These are phyloP conservation scores for Coelopa pilipes DNA, from an alignment of 2,888 invertebrate genomes.

Conservation along the genomic window DNA sequence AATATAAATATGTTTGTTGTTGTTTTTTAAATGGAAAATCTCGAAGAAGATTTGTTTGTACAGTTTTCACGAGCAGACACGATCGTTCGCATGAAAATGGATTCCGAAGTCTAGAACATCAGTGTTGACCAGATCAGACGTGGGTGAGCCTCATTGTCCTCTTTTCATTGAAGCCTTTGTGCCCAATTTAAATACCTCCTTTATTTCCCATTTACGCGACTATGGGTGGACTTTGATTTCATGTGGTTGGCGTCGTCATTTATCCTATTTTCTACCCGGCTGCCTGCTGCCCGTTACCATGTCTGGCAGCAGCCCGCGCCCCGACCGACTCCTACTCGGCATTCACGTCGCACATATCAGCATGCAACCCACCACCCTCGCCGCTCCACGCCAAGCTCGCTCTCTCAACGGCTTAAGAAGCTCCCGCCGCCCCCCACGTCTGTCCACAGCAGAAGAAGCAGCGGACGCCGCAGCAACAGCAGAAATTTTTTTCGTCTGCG, in stretches of 20 bases:
- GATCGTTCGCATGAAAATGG: no score
- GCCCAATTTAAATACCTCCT: no score
- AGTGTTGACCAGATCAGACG: no score
- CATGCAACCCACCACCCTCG: not conserved
- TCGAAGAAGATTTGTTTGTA: not conserved
- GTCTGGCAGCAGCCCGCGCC: no score
- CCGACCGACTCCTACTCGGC: not conserved
- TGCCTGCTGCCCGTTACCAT: not conserved
- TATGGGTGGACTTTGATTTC: not conserved
- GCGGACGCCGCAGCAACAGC: no score
- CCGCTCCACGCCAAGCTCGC: no score
- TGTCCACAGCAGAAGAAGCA: not conserved
- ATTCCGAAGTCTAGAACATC: no score
- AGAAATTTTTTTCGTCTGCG: not conserved
- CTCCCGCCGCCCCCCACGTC: not conserved
- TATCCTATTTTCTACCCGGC: not conserved
- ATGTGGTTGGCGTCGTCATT: not conserved
- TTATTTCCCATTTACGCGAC: no score
- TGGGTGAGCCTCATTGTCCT: no score
- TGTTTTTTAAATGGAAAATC: no score
- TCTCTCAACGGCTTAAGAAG: not conserved
- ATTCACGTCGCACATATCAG: conserved; percentile 10
- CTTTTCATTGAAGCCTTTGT: no score
- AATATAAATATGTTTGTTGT: no score
- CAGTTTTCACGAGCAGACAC: not conserved